These are phyloP conservation scores for Alloplasta piceator DNA, from an alignment of 2,888 invertebrate genomes.

Conservation along the genomic window DNA sequence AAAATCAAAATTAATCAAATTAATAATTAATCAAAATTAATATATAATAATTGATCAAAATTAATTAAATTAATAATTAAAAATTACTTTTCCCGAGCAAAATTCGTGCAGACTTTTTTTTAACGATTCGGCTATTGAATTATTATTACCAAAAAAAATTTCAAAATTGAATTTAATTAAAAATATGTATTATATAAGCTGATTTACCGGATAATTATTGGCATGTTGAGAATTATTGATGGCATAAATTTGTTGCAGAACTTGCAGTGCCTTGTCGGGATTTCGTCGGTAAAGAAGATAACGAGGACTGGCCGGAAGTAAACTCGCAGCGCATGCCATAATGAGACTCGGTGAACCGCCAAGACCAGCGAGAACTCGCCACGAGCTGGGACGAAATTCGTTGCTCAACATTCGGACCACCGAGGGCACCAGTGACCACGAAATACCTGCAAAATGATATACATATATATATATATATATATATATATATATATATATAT, in stretches of 20 bases:
- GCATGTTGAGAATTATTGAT: constrained; percentile 83
- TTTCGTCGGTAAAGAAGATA: constrained; percentile 80
- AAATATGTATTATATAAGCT: background rate
- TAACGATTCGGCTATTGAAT: too few relatives aligned
- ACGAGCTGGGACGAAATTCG: constrained; percentile 80
- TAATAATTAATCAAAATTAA: background rate
- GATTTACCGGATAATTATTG: constrained; percentile 81
- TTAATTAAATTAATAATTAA: background rate
- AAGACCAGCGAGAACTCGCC: constrained; percentile 81
- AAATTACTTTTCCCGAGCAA: too few relatives aligned
- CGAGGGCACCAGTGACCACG: constrained; percentile 75
- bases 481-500: too few relatives aligned
- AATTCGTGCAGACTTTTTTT: too few relatives aligned
- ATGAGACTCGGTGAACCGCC: constrained; percentile 81
- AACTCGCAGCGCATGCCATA: constrained; percentile 80
- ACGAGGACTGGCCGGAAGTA: constrained; percentile 83
- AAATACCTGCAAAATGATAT: constrained; percentile 68
- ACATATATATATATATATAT: too few relatives aligned
- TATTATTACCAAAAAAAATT: too few relatives aligned
- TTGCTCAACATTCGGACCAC: constrained; percentile 71
- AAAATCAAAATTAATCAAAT: constrained; percentile 9
- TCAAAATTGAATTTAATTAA: too few relatives aligned
- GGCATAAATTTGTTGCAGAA: constrained; percentile 83
- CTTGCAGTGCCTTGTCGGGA: constrained; percentile 78
- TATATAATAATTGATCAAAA: too few relatives aligned